Base-by-base conservation (phyloP, 2,113 vertebrate species). In the Urocolius indicus region DNA sequence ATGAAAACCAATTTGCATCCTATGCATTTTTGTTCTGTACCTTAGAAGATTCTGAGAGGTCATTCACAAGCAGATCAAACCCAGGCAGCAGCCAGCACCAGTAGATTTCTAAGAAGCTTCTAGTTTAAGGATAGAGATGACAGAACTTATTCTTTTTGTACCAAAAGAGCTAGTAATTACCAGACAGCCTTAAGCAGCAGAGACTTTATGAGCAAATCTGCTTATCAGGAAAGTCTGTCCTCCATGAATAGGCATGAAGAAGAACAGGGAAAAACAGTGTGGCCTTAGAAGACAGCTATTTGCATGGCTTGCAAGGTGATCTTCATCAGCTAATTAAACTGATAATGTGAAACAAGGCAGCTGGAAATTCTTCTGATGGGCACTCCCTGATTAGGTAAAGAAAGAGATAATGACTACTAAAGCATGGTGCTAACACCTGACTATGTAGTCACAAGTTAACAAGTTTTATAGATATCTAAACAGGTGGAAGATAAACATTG, bases 241-340 rank as follows among this genome's bases (percentile, higher is more conserved):
- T 16, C 6, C 14, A 4, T 0, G 0, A 59, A 9, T 2, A 57
- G 2, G 4, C 5, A 17, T 19, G 1, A 17, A 24, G 1, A 74
- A 5, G 3, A 59, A 43, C 1, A 0, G 5, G 1, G 34, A 49
- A 49, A 1, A 0, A 6, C 1, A 61, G 1, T 0, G 0, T 0
- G 0, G 0, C 0, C 1, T 30, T 1, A 22, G 20, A 43, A 63
- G 13, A 5, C 45, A 45, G 19, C 4, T 58, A 11, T 49, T 3
- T 29, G 9, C 1, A 0, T 17, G 30, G 21, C 6, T 27, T 67
- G 20, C 52, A 43, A 92, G 71, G 78, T 72, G 62, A 34, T 58
- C 20, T 62, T 90, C 34, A 4, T 13, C 11, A 93, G 16, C 69
- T 72, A 55, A 87, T 94, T 57, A 45, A 67, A 21, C 23, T 45